These are phyloP conservation scores for Labeo rohita DNA, from an alignment of 2,113 vertebrate genomes.

Conservation along the genomic window DNA sequence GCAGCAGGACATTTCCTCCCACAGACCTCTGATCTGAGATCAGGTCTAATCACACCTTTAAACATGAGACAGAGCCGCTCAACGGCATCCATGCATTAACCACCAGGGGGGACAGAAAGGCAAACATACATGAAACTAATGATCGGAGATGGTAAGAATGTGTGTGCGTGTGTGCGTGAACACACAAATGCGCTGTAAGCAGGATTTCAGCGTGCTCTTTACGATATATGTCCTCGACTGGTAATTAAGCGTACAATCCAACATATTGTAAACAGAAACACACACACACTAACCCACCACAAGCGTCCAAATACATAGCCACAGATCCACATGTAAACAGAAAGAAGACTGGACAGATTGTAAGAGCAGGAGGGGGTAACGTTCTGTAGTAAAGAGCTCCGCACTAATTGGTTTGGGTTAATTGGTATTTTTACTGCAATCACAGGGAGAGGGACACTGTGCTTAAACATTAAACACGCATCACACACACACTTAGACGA, in stretches of 20 bases:
- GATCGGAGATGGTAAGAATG: conserved; percentile 32
- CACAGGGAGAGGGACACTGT: conserved; percentile 74
- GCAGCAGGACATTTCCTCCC: conserved; percentile 87
- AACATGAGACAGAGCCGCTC: conserved; percentile 61
- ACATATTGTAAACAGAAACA: conserved; percentile 54
- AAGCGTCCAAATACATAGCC: conserved; percentile 35
- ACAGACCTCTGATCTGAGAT: conserved; percentile 85
- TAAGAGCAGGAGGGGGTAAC: conserved; percentile 68
- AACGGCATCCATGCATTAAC: conserved; percentile 74
- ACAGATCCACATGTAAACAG: conserved; percentile 26
- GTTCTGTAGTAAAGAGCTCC: conserved; percentile 72
- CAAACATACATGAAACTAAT: conserved; percentile 74
- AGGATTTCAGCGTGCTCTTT: conserved; percentile 58
- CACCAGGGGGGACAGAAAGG: conserved; percentile 68
- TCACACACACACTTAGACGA: conserved; percentile 61
- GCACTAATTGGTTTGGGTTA: conserved; percentile 81
- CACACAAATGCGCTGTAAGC: conserved; percentile 35
- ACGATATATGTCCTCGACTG: conserved; percentile 63
- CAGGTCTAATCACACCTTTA: conserved; percentile 85
- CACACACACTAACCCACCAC: conserved; percentile 4
- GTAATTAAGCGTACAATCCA: conserved; percentile 73
- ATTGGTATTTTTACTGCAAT: conserved; percentile 82
- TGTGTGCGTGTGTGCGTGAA: conserved; percentile 22
- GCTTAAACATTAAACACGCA: conserved; percentile 67
- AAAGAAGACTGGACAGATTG: conserved; percentile 69